These are phyloP conservation scores for Salmo trutta DNA, from an alignment of 2,797 vertebrate genomes.

Conservation along the genomic window DNA sequence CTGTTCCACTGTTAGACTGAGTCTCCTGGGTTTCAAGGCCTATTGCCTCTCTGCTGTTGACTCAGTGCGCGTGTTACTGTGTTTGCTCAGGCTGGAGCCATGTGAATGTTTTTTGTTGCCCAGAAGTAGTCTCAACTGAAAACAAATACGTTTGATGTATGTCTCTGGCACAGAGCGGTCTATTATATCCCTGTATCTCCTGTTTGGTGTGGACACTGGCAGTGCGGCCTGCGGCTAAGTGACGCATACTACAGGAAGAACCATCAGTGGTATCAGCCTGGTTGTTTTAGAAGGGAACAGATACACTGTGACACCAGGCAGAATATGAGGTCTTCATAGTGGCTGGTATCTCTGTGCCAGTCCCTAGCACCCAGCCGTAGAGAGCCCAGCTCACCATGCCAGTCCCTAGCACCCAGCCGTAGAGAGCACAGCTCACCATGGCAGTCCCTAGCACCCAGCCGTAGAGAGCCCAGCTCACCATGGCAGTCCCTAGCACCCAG, in stretches of 20 bases:
- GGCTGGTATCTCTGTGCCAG: conserved; percentile 2
- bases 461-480: neutral
- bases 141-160: neutral
- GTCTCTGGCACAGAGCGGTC: neutral
- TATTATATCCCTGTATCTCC: neutral
- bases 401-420: too few species aligned
- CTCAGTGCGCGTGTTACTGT: neutral
- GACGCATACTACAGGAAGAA: conserved; percentile 31
- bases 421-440: conserved; percentile 3
- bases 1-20: neutral
- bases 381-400: conserved; percentile 3
- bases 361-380: neutral
- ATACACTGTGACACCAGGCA: conserved; percentile 53
- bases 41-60: neutral
- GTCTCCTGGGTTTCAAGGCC: neutral
- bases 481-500: conserved; percentile 23
- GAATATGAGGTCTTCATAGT: conserved; percentile 14
- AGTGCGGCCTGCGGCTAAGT: conserved; percentile 23
- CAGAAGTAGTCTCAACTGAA: neutral
- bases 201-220: neutral
- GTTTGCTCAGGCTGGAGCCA: neutral
- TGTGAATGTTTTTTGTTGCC: too few species aligned
- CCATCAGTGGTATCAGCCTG: neutral
- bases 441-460: conserved; percentile 21
- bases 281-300: conserved; percentile 10